These are phyloP conservation scores for Acanthopleura granulata DNA, from an alignment of 2,888 invertebrate genomes.

Conservation along the genomic window DNA sequence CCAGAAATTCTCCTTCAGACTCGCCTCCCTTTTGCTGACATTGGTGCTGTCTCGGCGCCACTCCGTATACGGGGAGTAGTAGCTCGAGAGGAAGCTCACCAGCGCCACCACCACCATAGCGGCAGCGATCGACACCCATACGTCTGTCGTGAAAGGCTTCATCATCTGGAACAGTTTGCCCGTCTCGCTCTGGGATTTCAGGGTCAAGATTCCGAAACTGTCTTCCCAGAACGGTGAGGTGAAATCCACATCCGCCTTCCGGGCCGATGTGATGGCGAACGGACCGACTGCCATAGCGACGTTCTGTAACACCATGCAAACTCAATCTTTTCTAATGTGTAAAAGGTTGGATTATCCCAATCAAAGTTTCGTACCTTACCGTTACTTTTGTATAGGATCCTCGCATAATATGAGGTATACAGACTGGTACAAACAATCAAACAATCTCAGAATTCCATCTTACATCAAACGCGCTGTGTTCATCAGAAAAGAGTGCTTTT, in stretches of 20 bases:
- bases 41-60: neutral
- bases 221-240: slow-evolving; percentile 32
- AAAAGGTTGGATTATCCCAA: too few relatives aligned
- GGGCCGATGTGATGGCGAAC: slow-evolving; percentile 30
- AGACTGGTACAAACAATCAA: too few relatives aligned
- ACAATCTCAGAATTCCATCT: too few relatives aligned
- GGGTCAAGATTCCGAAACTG: slow-evolving; percentile 26
- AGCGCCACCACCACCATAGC: slow-evolving; percentile 25
- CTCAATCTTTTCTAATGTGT: too few relatives aligned
- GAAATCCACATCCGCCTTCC: slow-evolving; percentile 32
- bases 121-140: slow-evolving; percentile 27
- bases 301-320: slow-evolving; percentile 23
- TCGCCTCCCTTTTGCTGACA: slow-evolving; percentile 23
- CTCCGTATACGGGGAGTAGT: slow-evolving; percentile 24
- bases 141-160: slow-evolving; percentile 27
- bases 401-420: too few relatives aligned
- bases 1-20: slow-evolving; percentile 30
- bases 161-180: slow-evolving; percentile 26
- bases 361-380: too few relatives aligned
- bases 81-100: slow-evolving; percentile 21
- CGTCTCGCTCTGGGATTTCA: slow-evolving; percentile 27
- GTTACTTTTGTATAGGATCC: too few relatives aligned
- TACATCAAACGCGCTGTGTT: too few relatives aligned
- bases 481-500: too few relatives aligned
- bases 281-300: slow-evolving; percentile 34